Evolutionary conservation across 2,113 vertebrate species (phyloP).

Genomic region (Zootoca vivipara): DNA sequence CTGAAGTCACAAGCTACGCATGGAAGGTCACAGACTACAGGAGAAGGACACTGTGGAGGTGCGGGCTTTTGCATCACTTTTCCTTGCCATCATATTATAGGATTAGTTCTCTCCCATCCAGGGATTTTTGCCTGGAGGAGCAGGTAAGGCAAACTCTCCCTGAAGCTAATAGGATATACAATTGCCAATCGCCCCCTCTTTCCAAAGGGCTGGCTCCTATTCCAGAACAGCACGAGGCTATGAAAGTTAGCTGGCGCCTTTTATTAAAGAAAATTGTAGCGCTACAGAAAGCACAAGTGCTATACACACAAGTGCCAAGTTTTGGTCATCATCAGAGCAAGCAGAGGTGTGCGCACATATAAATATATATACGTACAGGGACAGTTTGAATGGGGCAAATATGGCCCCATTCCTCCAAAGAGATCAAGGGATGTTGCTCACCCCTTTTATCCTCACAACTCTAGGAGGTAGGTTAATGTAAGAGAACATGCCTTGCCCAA

Average conservation of each 20-base stretch:
- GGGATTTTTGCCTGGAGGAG: not conserved
- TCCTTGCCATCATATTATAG: slow-evolving; percentile 4
- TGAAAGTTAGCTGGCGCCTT: not conserved
- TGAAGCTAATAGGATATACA: not conserved
- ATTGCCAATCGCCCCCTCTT: not conserved
- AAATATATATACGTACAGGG: too few relatives aligned
- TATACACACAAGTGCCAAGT: not conserved
- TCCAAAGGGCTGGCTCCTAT: not conserved
- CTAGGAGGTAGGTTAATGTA: not conserved
- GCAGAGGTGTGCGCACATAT: not conserved
- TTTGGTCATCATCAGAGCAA: not conserved
- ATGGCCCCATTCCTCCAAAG: not conserved
- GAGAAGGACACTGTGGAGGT: not conserved
- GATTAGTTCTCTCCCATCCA: slow-evolving; percentile 24
- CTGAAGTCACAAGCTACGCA: slow-evolving; percentile 41
- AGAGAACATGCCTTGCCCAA: not conserved
- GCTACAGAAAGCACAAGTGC: not conserved
- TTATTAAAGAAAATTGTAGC: not conserved
- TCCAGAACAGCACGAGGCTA: not conserved
- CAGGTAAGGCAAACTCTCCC: not conserved
- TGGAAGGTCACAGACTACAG: slow-evolving; percentile 15
- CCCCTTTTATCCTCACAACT: not conserved
- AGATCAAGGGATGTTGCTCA: not conserved
- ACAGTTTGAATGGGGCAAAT: too few relatives aligned
- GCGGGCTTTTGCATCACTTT: slow-evolving; percentile 1